phyloP scores from a whole-genome alignment of 2,797 vertebrate species.

The Eleutherodactylus coqui region DNA sequence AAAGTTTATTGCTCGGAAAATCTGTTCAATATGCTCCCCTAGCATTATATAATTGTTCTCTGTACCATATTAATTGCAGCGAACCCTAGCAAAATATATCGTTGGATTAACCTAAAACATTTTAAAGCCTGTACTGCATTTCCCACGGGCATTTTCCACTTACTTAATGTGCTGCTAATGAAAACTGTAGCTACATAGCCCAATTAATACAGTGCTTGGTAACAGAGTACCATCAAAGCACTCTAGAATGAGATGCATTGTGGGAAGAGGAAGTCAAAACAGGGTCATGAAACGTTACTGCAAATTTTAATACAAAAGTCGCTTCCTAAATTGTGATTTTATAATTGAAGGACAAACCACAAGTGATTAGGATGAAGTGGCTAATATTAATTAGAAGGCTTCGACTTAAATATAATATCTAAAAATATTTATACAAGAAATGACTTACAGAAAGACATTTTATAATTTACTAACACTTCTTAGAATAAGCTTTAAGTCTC shows the following conservation, averaged over 20 bases:
- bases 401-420: not conserved
- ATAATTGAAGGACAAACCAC: not conserved
- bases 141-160: constrained; percentile 59
- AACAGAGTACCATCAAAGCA: constrained; percentile 39
- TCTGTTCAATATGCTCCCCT: constrained; percentile 58
- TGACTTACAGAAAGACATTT: not conserved
- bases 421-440: not conserved
- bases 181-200: constrained; percentile 48
- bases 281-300: constrained; percentile 20
- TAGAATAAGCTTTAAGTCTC: not conserved
- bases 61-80: constrained; percentile 58
- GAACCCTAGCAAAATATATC: constrained; percentile 54
- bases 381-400: not conserved
- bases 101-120: constrained; percentile 51
- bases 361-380: not conserved
- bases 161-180: constrained; percentile 59
- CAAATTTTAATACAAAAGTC: not conserved
- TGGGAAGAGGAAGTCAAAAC: constrained; percentile 46
- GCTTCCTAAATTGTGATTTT: not conserved
- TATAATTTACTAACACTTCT: not conserved
- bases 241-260: constrained; percentile 42
- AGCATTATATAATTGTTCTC: constrained; percentile 35
- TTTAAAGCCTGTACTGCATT: constrained; percentile 53
- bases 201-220: constrained; percentile 57
- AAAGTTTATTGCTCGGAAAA: constrained; percentile 57